These are phyloP conservation scores for Xylocampa areola DNA, from an alignment of 2,888 invertebrate species.

Conservation along the genomic window DNA sequence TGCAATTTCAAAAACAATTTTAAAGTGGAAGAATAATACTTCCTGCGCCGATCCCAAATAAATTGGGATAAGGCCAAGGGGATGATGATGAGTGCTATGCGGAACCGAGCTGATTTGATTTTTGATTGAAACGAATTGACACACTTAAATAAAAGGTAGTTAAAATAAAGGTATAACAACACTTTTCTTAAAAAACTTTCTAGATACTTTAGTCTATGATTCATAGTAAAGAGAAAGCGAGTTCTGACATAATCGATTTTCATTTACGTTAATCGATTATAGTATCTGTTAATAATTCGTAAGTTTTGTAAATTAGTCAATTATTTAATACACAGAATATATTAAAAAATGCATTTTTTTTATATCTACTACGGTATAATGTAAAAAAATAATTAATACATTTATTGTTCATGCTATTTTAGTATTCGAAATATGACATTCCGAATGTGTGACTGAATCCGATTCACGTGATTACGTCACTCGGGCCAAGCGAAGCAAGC, in stretches of 20 bases:
- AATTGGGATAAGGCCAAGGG: no score
- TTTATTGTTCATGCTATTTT: neutral
- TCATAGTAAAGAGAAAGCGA: constrained; percentile 31
- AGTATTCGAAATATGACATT: constrained; percentile 37
- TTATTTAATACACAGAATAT: no score
- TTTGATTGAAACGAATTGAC: no score
- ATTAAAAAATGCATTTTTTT: neutral
- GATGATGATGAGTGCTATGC: no score
- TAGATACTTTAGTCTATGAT: constrained; percentile 46
- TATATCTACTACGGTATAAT: neutral
- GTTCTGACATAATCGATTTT: constrained; percentile 16
- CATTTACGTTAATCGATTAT: constrained; percentile 2
- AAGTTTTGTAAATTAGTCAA: neutral
- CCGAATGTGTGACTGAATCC: constrained; percentile 44
- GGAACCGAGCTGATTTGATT: no score
- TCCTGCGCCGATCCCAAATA: no score
- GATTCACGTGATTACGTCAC: constrained; percentile 75
- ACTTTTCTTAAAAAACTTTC: constrained; percentile 33
- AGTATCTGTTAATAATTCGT: neutral
- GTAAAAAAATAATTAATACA: neutral
- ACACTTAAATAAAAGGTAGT: constrained; percentile 8
- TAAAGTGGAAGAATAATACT: no score
- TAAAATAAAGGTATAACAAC: constrained; percentile 14
- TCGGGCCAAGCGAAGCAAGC: constrained; percentile 82
- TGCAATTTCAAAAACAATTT: no score